These are phyloP conservation scores for Tarsius wallacei DNA, from an alignment of 2,797 vertebrate genomes.

Conservation along the genomic window DNA sequence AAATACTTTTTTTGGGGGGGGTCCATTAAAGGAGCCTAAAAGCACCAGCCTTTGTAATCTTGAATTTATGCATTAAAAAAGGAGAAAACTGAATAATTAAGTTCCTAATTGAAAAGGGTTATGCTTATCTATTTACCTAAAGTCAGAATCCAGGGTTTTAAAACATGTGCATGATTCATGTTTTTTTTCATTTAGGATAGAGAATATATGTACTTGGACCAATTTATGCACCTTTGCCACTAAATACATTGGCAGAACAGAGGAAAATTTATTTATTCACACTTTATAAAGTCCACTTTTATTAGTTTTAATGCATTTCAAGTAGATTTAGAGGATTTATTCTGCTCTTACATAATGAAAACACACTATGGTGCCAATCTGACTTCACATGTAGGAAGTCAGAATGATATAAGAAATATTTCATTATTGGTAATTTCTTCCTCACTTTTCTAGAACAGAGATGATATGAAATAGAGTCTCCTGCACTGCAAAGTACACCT, in stretches of 20 bases:
- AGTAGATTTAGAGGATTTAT: not conserved
- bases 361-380: not conserved
- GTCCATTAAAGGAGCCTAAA: not conserved
- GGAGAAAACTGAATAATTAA: not conserved
- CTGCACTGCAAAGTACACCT: not conserved
- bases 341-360: not conserved
- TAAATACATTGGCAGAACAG: not conserved
- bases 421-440: not conserved
- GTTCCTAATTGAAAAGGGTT: not conserved
- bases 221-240: not conserved
- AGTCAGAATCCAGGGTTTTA: not conserved
- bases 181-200: not conserved
- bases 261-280: not conserved
- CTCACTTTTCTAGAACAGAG: not conserved
- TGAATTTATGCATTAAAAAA: not conserved
- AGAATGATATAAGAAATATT: slow-evolving; percentile 18
- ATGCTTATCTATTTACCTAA: not conserved
- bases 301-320: not conserved
- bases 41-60: not conserved
- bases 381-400: not conserved
- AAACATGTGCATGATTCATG: not conserved
- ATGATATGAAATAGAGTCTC: slow-evolving; percentile 40
- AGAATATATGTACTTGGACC: not conserved
- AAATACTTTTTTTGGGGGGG: no score
- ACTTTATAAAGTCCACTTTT: not conserved